Base-by-base conservation (phyloP, 2,888 invertebrate species). In the Anthrax anthrax region DNA sequence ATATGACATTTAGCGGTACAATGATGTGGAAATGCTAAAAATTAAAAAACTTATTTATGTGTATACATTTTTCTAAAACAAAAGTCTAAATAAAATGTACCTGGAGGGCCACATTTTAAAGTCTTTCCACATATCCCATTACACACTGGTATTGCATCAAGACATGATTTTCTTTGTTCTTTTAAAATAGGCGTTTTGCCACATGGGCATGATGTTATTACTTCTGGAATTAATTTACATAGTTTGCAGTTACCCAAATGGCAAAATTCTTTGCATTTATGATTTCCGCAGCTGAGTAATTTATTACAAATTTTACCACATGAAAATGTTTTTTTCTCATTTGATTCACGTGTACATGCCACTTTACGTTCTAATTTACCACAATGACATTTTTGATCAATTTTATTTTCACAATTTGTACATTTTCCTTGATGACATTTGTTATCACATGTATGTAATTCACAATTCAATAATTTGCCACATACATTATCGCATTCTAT, bases 351-450 rank as follows among this genome's bases (percentile, higher is more conserved):
- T 3, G 77, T 74, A 60, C 89, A 89, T 1, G 67, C 58, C 18
- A 81, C 74, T 50, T 75, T 72, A 39, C 80, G 72, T 12, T 67
- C 72, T 34, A 72, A 70, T 58, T 79, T 77, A 6, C 76, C 76
- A 58, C 90, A 90, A 58, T 75, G 78, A 60, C 89, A 90, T 37
- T 67, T 73, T 70, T 87, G 85, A 40, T 74, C 70, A 12, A 87
- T 69, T 29, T 67, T 72, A 51, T 80, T 72, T 0, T 67, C 63
- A 60, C 96, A 97, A 2, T 75, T 69, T 0, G 71, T 72, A 60
- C 96, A 96, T 4, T 76, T 70, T 0, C 83, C 89, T 14, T 76
- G 71, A 64, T 96, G 96, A 61, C 95, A 96, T 34, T 72, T 71
- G 39, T 71, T 70, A 29, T 67, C 59, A 63, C 96, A 96, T 1